Evolutionary conservation across 1,140 invertebrate genomes (phyloP).

Genomic region (Mactra quadrangularis): DNA sequence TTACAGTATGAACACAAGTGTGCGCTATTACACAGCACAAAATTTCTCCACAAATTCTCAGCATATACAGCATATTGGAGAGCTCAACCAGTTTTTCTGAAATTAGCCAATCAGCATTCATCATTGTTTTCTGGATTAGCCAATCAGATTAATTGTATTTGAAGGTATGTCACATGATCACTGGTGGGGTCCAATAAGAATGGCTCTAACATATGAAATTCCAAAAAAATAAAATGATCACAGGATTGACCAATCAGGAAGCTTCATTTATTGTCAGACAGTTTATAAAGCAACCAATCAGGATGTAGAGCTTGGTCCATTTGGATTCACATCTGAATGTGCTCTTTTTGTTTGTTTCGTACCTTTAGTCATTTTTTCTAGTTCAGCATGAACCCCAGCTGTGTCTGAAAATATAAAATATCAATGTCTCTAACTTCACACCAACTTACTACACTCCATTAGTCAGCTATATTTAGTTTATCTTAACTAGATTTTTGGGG

Average conservation of each 20-base stretch:
- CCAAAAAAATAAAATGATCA: slow-evolving; percentile 51
- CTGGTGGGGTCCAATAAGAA: slow-evolving; percentile 48
- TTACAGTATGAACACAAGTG: slow-evolving; percentile 7
- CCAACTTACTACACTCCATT: background rate
- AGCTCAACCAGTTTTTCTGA: background rate
- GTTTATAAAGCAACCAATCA: slow-evolving; percentile 57
- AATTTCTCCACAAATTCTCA: background rate
- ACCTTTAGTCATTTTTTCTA: slow-evolving; percentile 92
- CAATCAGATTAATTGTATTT: slow-evolving; percentile 57
- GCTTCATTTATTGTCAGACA: slow-evolving; percentile 37
- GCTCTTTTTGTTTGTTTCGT: slow-evolving; percentile 82
- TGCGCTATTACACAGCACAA: background rate
- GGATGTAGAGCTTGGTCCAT: slow-evolving; percentile 69
- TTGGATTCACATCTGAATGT: slow-evolving; percentile 67
- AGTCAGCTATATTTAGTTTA: too few species aligned
- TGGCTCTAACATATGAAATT: slow-evolving; percentile 1
- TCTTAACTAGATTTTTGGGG: too few species aligned
- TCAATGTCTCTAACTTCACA: background rate
- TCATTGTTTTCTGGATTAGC: background rate
- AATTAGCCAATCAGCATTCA: background rate
- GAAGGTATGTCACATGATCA: slow-evolving; percentile 56
- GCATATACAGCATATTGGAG: background rate
- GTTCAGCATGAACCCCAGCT: slow-evolving; percentile 88
- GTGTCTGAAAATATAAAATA: slow-evolving; percentile 82
- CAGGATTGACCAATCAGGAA: slow-evolving; percentile 63